Evolutionary conservation across 1,140 invertebrate genomes (phyloP).

Genomic region (Cydia pomonella): DNA sequence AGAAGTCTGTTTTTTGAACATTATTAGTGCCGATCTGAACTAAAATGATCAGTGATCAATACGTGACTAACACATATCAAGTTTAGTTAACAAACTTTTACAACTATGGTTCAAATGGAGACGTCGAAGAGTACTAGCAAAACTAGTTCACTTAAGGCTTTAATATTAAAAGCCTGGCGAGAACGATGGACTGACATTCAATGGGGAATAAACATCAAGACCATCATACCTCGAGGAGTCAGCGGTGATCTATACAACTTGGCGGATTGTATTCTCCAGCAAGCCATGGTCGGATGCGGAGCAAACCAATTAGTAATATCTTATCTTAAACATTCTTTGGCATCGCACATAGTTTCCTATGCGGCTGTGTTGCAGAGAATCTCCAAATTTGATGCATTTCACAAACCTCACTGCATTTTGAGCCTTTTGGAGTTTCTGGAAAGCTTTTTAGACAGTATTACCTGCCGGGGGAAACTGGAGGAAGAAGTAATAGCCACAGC

Average conservation of each 20-base stretch:
- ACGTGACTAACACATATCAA: not conserved
- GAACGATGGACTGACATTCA: slow-evolving; percentile 97
- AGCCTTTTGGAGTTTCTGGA: slow-evolving; percentile 93
- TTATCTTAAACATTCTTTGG: slow-evolving; percentile 95
- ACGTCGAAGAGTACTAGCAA: slow-evolving; percentile 89
- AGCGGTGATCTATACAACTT: slow-evolving; percentile 95
- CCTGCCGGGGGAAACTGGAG: slow-evolving; percentile 88
- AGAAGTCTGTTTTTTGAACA: not conserved
- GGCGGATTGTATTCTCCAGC: slow-evolving; percentile 95
- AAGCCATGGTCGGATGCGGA: slow-evolving; percentile 94
- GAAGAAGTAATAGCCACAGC: slow-evolving; percentile 88
- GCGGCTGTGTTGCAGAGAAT: slow-evolving; percentile 93
- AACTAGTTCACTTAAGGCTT: slow-evolving; percentile 91
- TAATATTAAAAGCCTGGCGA: slow-evolving; percentile 94
- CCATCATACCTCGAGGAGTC: slow-evolving; percentile 91
- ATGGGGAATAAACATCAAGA: slow-evolving; percentile 97
- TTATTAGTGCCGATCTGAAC: not conserved
- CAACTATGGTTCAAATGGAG: slow-evolving; percentile 80
- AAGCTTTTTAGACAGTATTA: slow-evolving; percentile 86
- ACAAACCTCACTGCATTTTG: slow-evolving; percentile 93
- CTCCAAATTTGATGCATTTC: slow-evolving; percentile 93
- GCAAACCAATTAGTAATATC: slow-evolving; percentile 95
- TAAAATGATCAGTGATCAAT: not conserved
- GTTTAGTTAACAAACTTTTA: slow-evolving; percentile 3
- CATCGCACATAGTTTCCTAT: slow-evolving; percentile 94